These are phyloP conservation scores for Eucriotettix oculatus DNA, from an alignment of 2,888 invertebrate species.

Conservation along the genomic window DNA sequence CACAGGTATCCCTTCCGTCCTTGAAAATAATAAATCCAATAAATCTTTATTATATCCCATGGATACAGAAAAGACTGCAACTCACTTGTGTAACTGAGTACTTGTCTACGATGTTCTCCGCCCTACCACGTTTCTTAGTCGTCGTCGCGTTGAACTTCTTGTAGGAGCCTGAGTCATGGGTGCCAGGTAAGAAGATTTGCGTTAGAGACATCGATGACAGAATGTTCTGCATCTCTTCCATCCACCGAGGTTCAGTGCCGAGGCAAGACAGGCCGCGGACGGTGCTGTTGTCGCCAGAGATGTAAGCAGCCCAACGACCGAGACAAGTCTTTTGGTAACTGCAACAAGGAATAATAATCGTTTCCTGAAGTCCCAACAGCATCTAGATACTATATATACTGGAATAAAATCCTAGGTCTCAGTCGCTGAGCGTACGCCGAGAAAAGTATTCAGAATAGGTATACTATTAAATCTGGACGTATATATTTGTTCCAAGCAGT, in stretches of 20 bases:
- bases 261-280: not conserved
- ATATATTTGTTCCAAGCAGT: too few relatives aligned
- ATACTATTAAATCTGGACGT: too few relatives aligned
- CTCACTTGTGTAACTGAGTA: constrained; percentile 32
- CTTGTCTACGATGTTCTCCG: constrained; percentile 27
- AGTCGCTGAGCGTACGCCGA: too few relatives aligned
- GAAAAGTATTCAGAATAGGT: too few relatives aligned
- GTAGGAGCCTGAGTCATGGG: constrained; percentile 51
- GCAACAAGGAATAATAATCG: too few relatives aligned
- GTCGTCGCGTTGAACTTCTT: constrained; percentile 14
- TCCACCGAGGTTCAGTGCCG: constrained; percentile 37
- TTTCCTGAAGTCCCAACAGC: too few relatives aligned
- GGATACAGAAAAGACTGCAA: too few relatives aligned
- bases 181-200: constrained; percentile 48
- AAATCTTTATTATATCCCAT: too few relatives aligned
- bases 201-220: constrained; percentile 31
- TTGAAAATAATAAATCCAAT: too few relatives aligned
- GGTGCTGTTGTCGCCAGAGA: not conserved
- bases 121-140: constrained; percentile 7
- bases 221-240: constrained; percentile 29
- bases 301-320: not conserved
- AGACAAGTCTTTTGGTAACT: not conserved
- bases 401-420: too few relatives aligned
- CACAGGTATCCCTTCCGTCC: too few relatives aligned
- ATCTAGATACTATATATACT: too few relatives aligned